phyloP scores from a whole-genome alignment of 2,888 invertebrate species.

The Andrena haemorrhoa region DNA sequence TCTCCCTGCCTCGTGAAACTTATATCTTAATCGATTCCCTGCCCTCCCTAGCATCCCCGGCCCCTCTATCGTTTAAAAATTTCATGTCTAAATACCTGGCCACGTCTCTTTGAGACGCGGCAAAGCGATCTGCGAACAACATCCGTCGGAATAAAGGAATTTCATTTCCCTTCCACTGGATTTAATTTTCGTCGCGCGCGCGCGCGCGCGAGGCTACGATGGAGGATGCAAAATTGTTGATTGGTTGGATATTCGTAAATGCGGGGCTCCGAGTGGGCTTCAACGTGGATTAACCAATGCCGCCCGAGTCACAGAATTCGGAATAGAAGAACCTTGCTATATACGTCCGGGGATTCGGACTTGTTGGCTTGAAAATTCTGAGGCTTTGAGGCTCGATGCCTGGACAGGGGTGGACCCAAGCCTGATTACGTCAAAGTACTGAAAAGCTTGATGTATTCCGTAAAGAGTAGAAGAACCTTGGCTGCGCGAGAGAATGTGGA shows the following conservation, averaged over 20 bases:
- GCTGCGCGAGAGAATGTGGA: not conserved
- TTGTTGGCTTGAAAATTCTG: no score
- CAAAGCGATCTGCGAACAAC: conserved; percentile 43
- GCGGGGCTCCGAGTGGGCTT: not conserved
- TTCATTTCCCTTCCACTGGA: conserved; percentile 21
- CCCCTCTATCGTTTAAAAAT: conserved; percentile 57
- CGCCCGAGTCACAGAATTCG: no score
- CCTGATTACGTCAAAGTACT: not conserved
- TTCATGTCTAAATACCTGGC: conserved; percentile 60
- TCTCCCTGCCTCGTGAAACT: conserved; percentile 53
- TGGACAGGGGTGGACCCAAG: no score
- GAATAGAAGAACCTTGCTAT: no score
- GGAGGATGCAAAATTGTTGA: not conserved
- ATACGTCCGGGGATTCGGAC: no score
- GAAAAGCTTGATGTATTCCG: not conserved
- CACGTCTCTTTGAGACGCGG: conserved; percentile 40
- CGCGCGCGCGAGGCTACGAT: not conserved
- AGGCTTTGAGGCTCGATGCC: no score
- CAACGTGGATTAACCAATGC: no score
- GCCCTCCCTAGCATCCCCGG: conserved; percentile 2
- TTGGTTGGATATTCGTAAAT: not conserved
- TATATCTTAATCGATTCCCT: conserved; percentile 69
- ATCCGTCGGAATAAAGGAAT: conserved; percentile 42
- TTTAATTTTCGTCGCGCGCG: conserved; percentile 33
- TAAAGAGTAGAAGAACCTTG: not conserved